Evolutionary conservation across 2,888 invertebrate species (phyloP), one percentile per base, ranked within the genome.

Genomic region (Noctuana brunneofusca): DNA sequence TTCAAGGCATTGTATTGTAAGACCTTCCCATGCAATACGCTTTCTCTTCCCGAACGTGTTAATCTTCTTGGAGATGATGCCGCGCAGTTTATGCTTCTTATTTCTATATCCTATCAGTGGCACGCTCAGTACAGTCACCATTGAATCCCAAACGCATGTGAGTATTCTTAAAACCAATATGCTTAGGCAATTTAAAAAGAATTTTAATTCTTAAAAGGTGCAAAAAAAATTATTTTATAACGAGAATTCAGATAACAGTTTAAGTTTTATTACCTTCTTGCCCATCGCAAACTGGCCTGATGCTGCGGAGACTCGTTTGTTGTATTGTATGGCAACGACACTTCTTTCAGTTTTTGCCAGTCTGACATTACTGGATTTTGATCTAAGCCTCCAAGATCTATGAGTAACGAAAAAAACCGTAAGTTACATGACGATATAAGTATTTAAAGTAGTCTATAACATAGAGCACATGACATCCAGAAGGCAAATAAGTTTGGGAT

Each of bases 71-170:
- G 94, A 92, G 58, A 95, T 92, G 53, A 95, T 86, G 4, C 91
- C 87, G 30, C 86, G 86, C 1, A 85, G 80, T 75, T 84, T 90
- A 59, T 87, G 84, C 66, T 85, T 88, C 32, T 76, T 84, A 54
- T 85, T 86, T 41, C 81, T 81, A 64, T 83, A 84, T 8, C 89
- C 95, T 1, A 94, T 94, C 58, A 97, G 84, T 0, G 96, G 95
- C 0, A 95, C 95, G 50, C 97, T 96, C 14, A 98, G 87, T 0
- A 98, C 97, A 14, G 96, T 95, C 65, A 98, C 95, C 93, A 98
- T 96, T 0, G 97, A 96, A 41, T 96, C 95, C 98, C 98, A 98
- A 75, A 97, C 97, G 73, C 97, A 96, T 0, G 97, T 97, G 55
- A 98, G 83, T 35, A 98, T 94, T 63, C 96, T 92, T 68, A 24